phyloP scores from a whole-genome alignment of 2,797 vertebrate genomes.

The Emydoidea blandingii region DNA sequence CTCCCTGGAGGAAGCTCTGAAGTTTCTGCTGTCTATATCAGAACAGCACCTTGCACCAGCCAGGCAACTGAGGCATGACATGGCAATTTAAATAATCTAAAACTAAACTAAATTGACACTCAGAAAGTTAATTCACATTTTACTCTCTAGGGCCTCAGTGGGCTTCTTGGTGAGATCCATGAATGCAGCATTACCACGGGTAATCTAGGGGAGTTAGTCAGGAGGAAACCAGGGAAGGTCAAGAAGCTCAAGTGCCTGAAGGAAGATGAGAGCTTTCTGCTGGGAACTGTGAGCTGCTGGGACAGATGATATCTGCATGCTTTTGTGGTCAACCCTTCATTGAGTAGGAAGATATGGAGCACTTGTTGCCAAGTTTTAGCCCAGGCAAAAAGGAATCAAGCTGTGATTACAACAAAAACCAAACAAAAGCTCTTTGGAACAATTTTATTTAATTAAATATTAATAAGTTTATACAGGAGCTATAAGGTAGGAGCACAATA shows the following conservation, averaged over 20 bases:
- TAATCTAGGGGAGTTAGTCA: background rate
- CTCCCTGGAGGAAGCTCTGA: background rate
- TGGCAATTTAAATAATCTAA: background rate
- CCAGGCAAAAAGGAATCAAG: background rate
- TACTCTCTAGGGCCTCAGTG: background rate
- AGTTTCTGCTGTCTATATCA: background rate
- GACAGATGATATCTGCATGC: background rate
- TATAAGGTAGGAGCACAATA: background rate
- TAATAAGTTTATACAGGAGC: background rate
- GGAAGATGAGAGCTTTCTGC: background rate
- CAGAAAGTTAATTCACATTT: background rate
- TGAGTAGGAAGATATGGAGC: slow-evolving; percentile 30
- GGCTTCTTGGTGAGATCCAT: background rate
- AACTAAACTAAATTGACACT: background rate
- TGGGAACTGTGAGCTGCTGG: background rate
- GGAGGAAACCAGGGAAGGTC: background rate
- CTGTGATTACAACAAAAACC: slow-evolving; percentile 6
- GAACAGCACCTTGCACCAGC: background rate
- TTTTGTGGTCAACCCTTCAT: slow-evolving; percentile 37
- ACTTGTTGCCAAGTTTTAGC: background rate
- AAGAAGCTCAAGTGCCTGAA: background rate
- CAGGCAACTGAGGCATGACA: background rate
- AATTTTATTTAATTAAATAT: background rate
- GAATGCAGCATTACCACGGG: background rate
- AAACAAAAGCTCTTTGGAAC: background rate